Evolutionary conservation across 2,888 invertebrate species (phyloP).

Genomic region (Charanyca ferruginea): DNA sequence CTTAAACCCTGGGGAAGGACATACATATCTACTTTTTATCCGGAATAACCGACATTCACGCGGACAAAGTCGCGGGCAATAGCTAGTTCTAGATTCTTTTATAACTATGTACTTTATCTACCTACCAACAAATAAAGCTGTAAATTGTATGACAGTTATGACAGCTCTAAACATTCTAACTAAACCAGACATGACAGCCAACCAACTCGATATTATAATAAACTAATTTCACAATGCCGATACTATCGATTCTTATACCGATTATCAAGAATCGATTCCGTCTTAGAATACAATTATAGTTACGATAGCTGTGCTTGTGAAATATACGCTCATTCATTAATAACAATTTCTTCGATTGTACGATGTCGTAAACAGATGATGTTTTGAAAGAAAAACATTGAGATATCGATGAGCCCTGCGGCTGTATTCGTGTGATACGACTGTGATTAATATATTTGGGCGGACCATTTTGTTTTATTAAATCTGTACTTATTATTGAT

Average conservation of each 20-base stretch:
- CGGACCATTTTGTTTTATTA: not conserved
- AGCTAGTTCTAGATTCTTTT: too few species aligned
- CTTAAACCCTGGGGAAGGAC: too few species aligned
- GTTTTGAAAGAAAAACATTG: constrained; percentile 58
- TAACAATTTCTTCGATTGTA: constrained; percentile 57
- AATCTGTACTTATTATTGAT: not conserved
- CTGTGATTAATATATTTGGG: constrained; percentile 34
- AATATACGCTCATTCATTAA: constrained; percentile 58
- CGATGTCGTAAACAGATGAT: constrained; percentile 31
- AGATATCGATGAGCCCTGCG: constrained; percentile 11
- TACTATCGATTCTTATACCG: constrained; percentile 38
- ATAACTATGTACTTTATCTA: not conserved
- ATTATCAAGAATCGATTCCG: constrained; percentile 52
- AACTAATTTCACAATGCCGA: constrained; percentile 46
- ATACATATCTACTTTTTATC: too few species aligned
- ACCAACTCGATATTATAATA: constrained; percentile 15
- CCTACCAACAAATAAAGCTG: not conserved
- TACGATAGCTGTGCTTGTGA: constrained; percentile 38
- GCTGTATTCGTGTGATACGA: constrained; percentile 1
- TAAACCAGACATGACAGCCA: constrained; percentile 24
- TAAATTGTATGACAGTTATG: constrained; percentile 1
- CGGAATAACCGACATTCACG: not conserved
- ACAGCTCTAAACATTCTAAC: constrained; percentile 17
- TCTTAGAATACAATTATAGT: constrained; percentile 49
- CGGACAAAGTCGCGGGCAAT: not conserved